These are phyloP conservation scores for Cactoblastis cactorum DNA, from an alignment of 2,888 invertebrate genomes.

Conservation along the genomic window DNA sequence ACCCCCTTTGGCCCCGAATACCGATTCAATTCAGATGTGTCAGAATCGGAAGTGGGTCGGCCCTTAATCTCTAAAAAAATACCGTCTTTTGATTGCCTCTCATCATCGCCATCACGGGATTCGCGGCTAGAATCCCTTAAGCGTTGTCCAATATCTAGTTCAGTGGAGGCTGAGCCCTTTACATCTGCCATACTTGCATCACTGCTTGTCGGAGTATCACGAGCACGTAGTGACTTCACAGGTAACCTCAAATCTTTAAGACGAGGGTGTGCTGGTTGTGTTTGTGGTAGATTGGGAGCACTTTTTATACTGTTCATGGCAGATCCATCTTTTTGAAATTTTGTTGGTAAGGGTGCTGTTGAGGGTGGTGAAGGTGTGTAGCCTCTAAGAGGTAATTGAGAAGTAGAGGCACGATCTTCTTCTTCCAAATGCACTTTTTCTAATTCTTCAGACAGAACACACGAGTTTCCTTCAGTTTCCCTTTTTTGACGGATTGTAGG, in stretches of 20 bases:
- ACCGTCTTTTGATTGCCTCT: conserved; percentile 83
- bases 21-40: conserved; percentile 77
- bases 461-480: conserved; percentile 63
- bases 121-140: conserved; percentile 73
- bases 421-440: conserved; percentile 83
- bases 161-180: conserved; percentile 71
- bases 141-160: conserved; percentile 73
- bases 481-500: conserved; percentile 78
- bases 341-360: conserved; percentile 89
- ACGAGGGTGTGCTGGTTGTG: conserved; percentile 83
- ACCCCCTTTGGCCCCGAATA: conserved; percentile 77
- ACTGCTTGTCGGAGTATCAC: conserved; percentile 81
- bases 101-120: conserved; percentile 83
- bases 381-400: conserved; percentile 83
- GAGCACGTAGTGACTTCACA: conserved; percentile 82
- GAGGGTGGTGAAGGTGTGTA: conserved; percentile 91
- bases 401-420: conserved; percentile 76
- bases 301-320: conserved; percentile 89
- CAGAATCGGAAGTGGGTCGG: conserved; percentile 81
- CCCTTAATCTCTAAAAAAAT: conserved; percentile 87
- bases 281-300: conserved; percentile 86
- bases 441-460: conserved; percentile 72
- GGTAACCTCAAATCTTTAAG: conserved; percentile 87
- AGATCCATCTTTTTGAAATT: conserved; percentile 86
- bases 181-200: conserved; percentile 82